phyloP scores from a whole-genome alignment of 2,888 invertebrate species.

The Acholoe squamosa region DNA sequence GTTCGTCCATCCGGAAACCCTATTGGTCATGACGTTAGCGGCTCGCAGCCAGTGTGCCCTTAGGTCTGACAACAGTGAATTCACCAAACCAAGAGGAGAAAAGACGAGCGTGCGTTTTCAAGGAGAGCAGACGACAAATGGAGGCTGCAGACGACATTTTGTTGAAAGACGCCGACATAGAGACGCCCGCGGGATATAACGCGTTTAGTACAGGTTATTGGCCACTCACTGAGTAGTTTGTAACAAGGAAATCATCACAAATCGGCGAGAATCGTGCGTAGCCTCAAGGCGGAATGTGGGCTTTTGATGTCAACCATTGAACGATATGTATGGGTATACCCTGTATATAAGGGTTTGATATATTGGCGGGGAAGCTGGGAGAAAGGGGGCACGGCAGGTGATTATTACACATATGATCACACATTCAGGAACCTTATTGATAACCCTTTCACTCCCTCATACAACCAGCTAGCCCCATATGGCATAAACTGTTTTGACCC shows the following conservation, averaged over 20 bases:
- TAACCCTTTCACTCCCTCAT: too few species aligned
- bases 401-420: too few species aligned
- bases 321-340: too few species aligned
- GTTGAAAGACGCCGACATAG: neutral
- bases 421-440: too few species aligned
- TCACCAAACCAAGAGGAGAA: neutral
- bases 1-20: slow-evolving; percentile 11
- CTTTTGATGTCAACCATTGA: too few species aligned
- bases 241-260: slow-evolving; percentile 24
- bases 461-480: too few species aligned
- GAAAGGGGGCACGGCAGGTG: too few species aligned
- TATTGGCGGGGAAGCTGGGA: too few species aligned
- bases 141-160: neutral
- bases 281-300: too few species aligned
- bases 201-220: slow-evolving; percentile 34
- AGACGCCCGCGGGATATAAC: slow-evolving; percentile 30
- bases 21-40: slow-evolving; percentile 30
- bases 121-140: neutral
- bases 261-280: neutral
- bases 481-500: too few species aligned
- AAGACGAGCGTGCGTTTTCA: neutral
- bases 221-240: neutral
- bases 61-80: slow-evolving; percentile 29
- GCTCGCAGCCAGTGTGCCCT: neutral
- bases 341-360: too few species aligned